These are phyloP conservation scores for Tympanuchus pallidicinctus DNA, from an alignment of 2,113 vertebrate species.

Conservation along the genomic window DNA sequence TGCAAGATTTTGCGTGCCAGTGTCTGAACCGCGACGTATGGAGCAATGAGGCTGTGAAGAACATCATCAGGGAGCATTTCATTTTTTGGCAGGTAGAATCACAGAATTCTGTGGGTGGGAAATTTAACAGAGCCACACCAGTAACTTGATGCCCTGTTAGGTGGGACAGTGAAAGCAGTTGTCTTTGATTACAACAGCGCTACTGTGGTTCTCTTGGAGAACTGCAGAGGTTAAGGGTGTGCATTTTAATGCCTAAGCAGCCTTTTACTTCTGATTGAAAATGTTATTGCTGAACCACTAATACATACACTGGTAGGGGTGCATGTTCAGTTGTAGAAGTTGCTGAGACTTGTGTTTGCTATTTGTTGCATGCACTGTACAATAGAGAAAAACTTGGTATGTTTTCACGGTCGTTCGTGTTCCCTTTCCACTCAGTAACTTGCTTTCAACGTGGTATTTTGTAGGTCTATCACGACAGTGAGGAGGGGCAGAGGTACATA, in stretches of 20 bases:
- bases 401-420: background rate
- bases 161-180: accelerated
- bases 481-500: conserved; percentile 98
- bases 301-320: accelerated
- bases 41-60: conserved; percentile 97
- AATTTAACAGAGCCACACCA: accelerated
- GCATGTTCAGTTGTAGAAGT: background rate
- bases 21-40: conserved; percentile 97
- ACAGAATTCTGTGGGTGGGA: background rate
- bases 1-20: conserved; percentile 98
- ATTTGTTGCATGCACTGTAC: accelerated
- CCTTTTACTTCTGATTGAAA: background rate
- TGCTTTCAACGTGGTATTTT: conserved; percentile 25
- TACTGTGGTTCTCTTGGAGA: background rate
- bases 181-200: background rate
- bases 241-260: background rate
- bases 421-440: background rate
- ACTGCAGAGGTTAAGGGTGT: background rate
- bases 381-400: background rate
- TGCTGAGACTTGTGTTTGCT: background rate
- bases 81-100: conserved; percentile 96
- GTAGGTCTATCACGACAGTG: conserved; percentile 98
- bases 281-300: accelerated
- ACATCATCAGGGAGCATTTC: conserved; percentile 96
- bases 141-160: background rate